Evolutionary conservation across 1,140 invertebrate species (phyloP).

Genomic region (Tetramorium parvispinum): DNA sequence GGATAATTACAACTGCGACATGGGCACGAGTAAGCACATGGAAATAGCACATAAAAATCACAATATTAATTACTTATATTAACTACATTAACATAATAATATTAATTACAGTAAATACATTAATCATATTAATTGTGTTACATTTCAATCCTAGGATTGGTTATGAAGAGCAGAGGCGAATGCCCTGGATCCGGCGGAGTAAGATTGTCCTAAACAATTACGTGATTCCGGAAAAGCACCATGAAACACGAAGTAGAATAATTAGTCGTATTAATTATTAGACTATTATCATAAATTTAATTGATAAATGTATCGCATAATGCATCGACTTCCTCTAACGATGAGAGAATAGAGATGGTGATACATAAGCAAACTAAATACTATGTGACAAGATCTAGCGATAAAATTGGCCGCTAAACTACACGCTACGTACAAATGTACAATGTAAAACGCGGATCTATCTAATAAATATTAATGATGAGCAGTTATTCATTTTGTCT

Average conservation of each 20-base stretch:
- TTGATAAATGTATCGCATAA: background rate
- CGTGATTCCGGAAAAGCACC: background rate
- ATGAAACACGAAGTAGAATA: background rate
- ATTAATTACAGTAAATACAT: background rate
- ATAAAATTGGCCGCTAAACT: slow-evolving; percentile 15
- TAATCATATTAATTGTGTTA: background rate
- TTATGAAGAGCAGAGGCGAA: slow-evolving; percentile 79
- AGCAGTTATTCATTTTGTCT: slow-evolving; percentile 41
- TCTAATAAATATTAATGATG: slow-evolving; percentile 53
- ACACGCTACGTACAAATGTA: background rate
- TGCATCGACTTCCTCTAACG: background rate
- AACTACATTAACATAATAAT: background rate
- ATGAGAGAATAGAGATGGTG: background rate
- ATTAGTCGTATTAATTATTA: background rate
- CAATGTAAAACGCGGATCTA: slow-evolving; percentile 12
- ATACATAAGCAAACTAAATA: background rate
- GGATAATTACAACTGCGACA: slow-evolving; percentile 81
- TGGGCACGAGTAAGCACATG: slow-evolving; percentile 78
- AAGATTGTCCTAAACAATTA: slow-evolving; percentile 70
- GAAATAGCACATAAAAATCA: background rate
- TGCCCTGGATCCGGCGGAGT: slow-evolving; percentile 78
- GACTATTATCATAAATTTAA: slow-evolving; percentile 20
- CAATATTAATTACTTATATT: background rate
- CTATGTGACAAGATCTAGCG: background rate
- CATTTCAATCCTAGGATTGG: slow-evolving; percentile 73